Conservation (phyloP, 1,140 invertebrate species). For the Drosophila sturtevanti region DNA sequence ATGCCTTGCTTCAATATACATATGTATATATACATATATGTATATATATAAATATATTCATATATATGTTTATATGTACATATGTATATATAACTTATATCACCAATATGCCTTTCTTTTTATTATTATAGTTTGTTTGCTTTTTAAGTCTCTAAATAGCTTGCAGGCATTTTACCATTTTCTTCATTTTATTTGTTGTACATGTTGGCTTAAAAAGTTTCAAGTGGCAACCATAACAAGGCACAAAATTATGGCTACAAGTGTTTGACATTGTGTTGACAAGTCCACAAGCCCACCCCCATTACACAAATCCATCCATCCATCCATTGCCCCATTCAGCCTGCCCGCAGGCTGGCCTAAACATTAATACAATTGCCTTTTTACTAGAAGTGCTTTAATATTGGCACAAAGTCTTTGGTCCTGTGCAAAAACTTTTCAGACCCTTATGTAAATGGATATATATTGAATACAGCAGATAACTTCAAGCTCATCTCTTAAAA, state of each 20-base stretch:
- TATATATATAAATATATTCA: neutral
- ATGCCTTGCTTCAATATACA: neutral
- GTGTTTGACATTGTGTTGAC: conserved; percentile 61
- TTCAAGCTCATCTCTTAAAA: too few relatives aligned
- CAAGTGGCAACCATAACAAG: conserved; percentile 56
- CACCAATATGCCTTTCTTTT: neutral
- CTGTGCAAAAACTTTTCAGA: neutral
- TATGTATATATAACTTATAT: neutral
- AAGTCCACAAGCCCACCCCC: neutral
- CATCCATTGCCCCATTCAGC: conserved; percentile 4
- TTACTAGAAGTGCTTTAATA: neutral
- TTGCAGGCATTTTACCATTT: neutral
- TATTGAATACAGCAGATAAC: neutral
- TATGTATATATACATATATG: neutral
- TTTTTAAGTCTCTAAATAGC: conserved; percentile 7
- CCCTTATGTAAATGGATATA: neutral
- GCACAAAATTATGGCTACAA: conserved; percentile 51
- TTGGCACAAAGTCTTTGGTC: neutral
- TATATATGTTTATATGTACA: neutral
- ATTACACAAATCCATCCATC: neutral
- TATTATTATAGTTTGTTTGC: conserved; percentile 9
- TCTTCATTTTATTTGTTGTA: conserved; percentile 20
- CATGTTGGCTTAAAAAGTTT: conserved; percentile 47
- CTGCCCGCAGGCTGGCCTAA: neutral
- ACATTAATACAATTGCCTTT: neutral